These are phyloP conservation scores for Trimorus sp. DNA, from an alignment of 2,888 invertebrate species.

Conservation along the genomic window DNA sequence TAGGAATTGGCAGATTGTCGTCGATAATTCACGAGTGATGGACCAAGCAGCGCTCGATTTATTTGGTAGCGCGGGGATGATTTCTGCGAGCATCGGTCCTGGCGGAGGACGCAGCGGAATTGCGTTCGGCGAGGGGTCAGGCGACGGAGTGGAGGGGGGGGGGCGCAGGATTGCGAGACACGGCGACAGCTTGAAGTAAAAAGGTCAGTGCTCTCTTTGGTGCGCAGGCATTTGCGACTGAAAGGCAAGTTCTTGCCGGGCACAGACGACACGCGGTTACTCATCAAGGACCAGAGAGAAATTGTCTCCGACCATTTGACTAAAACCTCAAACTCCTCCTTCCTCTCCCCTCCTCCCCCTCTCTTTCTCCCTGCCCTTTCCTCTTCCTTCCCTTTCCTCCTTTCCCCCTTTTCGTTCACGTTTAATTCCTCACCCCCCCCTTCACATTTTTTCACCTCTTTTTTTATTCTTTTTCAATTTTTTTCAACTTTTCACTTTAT, in stretches of 20 bases:
- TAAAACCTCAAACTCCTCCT: slow-evolving; percentile 73
- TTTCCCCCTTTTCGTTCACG: no score
- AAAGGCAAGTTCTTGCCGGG: slow-evolving; percentile 74
- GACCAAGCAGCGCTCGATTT: no score
- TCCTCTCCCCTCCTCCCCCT: slow-evolving; percentile 22
- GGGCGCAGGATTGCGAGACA: slow-evolving; percentile 45
- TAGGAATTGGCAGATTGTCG: no score
- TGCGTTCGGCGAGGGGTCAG: slow-evolving; percentile 16
- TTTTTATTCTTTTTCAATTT: no score
- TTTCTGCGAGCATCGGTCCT: slow-evolving; percentile 39
- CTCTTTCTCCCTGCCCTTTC: no score
- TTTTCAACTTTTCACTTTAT: no score
- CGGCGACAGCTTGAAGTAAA: slow-evolving; percentile 74
- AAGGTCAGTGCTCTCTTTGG: slow-evolving; percentile 74
- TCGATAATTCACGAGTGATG: no score
- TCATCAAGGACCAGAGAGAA: slow-evolving; percentile 75
- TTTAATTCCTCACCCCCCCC: no score
- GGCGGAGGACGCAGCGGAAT: slow-evolving; percentile 53
- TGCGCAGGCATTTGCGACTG: slow-evolving; percentile 75
- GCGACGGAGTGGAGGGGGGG: slow-evolving; percentile 1
- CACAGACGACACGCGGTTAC: slow-evolving; percentile 76
- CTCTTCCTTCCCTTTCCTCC: no score
- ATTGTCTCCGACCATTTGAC: slow-evolving; percentile 75
- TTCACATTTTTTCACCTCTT: no score
- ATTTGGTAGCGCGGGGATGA: slow-evolving; percentile 20